These are phyloP conservation scores for Setipinna tenuifilis DNA, from an alignment of 2,797 vertebrate species.

Conservation along the genomic window DNA sequence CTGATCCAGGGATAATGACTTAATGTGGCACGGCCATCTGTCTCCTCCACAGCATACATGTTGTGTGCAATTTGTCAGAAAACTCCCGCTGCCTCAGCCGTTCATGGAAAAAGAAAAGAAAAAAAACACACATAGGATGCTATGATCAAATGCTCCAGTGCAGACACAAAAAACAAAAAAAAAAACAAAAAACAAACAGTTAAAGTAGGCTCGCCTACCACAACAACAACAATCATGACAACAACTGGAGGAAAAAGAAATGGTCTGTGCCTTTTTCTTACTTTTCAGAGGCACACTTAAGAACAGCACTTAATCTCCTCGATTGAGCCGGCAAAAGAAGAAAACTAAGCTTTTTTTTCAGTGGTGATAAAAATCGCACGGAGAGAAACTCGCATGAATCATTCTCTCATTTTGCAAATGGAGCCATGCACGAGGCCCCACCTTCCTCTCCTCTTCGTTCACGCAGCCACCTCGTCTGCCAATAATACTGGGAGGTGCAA, in stretches of 20 bases:
- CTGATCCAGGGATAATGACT: conserved; percentile 62
- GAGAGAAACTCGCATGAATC: neutral
- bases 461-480: neutral
- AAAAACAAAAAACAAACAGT: conserved; percentile 18
- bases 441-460: neutral
- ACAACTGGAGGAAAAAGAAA: neutral
- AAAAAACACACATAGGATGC: neutral
- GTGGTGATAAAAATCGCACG: conserved; percentile 13
- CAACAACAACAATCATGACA: neutral
- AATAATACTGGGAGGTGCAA: neutral
- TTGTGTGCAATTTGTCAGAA: conserved; percentile 63
- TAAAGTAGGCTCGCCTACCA: neutral
- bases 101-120: conserved; percentile 47
- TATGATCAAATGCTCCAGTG: neutral
- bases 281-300: neutral
- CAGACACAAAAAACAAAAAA: neutral
- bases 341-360: neutral
- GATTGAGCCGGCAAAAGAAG: neutral
- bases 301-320: conserved; percentile 5
- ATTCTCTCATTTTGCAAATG: conserved; percentile 21
- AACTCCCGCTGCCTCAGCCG: conserved; percentile 60
- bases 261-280: neutral
- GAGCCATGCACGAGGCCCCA: neutral
- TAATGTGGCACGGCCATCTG: conserved; percentile 67
- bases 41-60: conserved; percentile 56